Percentiles rank a stretch among this genome's conserved stretches.
phyloP scores from a whole-genome alignment of 2,113 vertebrate species.

The Alosa alosa region DNA sequence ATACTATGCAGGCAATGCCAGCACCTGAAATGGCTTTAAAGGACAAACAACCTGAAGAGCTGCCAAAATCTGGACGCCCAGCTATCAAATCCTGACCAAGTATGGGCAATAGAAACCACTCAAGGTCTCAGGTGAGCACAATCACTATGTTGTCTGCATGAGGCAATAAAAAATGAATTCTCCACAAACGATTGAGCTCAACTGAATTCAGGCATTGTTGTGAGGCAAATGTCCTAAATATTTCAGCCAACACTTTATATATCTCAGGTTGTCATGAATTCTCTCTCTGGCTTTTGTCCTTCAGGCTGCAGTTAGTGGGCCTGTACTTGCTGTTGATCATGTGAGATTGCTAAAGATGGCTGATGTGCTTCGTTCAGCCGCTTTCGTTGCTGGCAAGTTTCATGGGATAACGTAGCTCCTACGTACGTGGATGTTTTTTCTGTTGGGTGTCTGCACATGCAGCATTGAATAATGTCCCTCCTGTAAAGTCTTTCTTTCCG shows the following conservation, averaged over 20 bases:
- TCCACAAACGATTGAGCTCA: background rate
- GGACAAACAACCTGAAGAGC: background rate
- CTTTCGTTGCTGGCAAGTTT: background rate
- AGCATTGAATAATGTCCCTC: background rate
- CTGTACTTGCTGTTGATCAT: background rate
- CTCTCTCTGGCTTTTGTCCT: background rate
- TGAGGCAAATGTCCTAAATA: background rate
- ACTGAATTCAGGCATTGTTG: background rate
- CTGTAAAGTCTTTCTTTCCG: slow-evolving; percentile 1
- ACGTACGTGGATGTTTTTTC: background rate
- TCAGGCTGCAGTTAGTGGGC: background rate
- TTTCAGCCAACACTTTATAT: background rate
- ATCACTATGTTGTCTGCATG: background rate
- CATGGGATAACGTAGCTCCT: background rate
- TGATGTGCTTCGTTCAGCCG: background rate
- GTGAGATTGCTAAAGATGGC: background rate
- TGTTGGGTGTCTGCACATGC: background rate
- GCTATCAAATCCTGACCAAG: background rate
- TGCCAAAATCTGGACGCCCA: background rate
- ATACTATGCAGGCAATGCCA: background rate
- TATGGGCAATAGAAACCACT: background rate
- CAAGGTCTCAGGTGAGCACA: background rate
- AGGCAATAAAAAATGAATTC: background rate
- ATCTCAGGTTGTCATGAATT: background rate
- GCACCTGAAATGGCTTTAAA: background rate